Conservation (phyloP, 2,888 invertebrate species). For the Globia sparganii region DNA sequence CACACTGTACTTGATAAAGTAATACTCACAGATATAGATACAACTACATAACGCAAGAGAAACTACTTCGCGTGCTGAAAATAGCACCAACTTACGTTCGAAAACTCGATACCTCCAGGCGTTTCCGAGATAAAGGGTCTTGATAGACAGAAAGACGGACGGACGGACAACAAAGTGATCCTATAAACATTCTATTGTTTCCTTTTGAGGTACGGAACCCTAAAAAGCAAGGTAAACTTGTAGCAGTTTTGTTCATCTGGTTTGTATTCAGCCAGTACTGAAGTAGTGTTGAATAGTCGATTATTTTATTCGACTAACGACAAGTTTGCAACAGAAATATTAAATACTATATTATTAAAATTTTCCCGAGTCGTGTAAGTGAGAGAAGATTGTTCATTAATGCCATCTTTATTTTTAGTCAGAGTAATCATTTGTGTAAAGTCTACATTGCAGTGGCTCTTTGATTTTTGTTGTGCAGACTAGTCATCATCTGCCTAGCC, state of each 20-base stretch:
- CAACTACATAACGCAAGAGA: no score
- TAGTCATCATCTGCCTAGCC: no score
- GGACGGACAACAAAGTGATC: no score
- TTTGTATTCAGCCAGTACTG: not conserved
- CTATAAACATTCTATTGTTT: no score
- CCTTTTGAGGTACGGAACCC: no score
- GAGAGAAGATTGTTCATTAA: no score
- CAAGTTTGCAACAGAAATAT: not conserved
- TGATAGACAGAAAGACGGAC: no score
- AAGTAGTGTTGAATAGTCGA: conserved; percentile 18
- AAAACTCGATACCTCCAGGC: no score
- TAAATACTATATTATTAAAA: not conserved
- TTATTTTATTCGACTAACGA: conserved; percentile 38
- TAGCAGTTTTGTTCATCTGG: not conserved
- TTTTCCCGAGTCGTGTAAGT: not conserved
- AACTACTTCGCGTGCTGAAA: no score
- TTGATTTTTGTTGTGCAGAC: not conserved
- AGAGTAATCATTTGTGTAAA: not conserved
- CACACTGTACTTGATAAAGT: conserved; percentile 14
- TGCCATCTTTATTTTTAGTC: not conserved
- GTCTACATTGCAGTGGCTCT: not conserved
- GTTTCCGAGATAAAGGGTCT: no score
- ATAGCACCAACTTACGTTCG: no score
- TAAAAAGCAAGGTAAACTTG: not conserved
- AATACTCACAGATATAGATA: no score